Evolutionary conservation across 2,113 vertebrate genomes (phyloP), one percentile per base, ranked within the genome.

Genomic region (Stictonetta naevosa): DNA sequence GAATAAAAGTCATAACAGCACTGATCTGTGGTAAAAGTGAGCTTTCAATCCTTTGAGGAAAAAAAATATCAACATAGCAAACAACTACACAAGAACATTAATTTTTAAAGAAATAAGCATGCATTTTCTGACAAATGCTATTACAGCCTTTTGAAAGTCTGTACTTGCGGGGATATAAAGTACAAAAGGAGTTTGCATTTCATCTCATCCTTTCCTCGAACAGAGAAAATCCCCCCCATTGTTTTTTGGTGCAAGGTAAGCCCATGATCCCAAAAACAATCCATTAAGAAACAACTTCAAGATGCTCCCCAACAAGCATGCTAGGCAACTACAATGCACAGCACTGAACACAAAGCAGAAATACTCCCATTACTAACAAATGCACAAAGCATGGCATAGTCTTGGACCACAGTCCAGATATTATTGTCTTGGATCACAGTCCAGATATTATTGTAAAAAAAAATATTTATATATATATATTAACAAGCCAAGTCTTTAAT

Each of bases 311-410:
- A 28, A 58, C 62, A 64, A 89, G 42, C 0, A 2, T 52, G 74
- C 33, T 50, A 34, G n/a, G 56, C 56, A 71, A 59, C 56, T 64
- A 52, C 33, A 64, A 20, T 3, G 20, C 11, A 59, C 84, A 53
- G 18, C 52, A 53, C 2, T 13, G 36, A 0, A 0, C 5, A 1
- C 0, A 46, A 21, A 69, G 48, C 11, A 81, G n/a, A 68, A 82
- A 64, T 38, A 33, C 12, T 34, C 55, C 55, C 36, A 2, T 44
- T 77, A 46, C 13, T 60, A 10, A 42, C n/a, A 90, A 71, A 66
- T 19, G 50, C 18, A 17, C 22, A 21, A 56, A 74, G n/a, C 17
- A 31, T 31, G 31, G 60, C 21, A 18, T 6, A 52, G 50, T 29
- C 76, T n/a, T 28, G 33, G 69, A n/a, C 11, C 3, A 1, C 6